phyloP scores from a whole-genome alignment of 2,113 vertebrate species.

The Progne subis region DNA sequence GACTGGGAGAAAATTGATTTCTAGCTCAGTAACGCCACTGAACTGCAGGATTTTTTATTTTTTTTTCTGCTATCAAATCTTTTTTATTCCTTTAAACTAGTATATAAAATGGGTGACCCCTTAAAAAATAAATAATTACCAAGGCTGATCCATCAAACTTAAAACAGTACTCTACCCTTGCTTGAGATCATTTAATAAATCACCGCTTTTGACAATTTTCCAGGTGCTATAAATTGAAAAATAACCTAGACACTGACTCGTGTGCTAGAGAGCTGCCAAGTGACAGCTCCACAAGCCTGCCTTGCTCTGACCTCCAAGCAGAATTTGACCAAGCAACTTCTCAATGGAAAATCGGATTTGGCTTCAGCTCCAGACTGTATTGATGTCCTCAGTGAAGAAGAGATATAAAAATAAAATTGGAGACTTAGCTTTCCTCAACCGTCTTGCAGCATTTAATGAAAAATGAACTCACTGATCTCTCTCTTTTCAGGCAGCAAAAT shows the following conservation, averaged over 20 bases:
- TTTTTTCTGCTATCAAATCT: background rate
- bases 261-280: background rate
- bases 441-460: background rate
- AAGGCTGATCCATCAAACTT: background rate
- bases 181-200: background rate
- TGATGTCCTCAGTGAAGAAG: background rate
- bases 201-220: background rate
- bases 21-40: conserved; percentile 41
- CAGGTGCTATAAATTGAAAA: background rate
- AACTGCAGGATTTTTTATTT: background rate
- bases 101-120: background rate
- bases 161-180: background rate
- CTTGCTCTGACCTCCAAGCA: background rate
- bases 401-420: background rate
- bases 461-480: background rate
- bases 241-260: background rate
- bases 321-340: background rate
- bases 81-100: background rate
- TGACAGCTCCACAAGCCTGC: background rate
- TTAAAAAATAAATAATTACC: conserved; percentile 24
- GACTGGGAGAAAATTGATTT: conserved; percentile 70
- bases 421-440: background rate
- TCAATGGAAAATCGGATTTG: background rate
- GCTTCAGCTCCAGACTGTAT: background rate
- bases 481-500: background rate